Base-by-base conservation (phyloP, 2,113 vertebrate species). In the Eurystomus gularis region DNA sequence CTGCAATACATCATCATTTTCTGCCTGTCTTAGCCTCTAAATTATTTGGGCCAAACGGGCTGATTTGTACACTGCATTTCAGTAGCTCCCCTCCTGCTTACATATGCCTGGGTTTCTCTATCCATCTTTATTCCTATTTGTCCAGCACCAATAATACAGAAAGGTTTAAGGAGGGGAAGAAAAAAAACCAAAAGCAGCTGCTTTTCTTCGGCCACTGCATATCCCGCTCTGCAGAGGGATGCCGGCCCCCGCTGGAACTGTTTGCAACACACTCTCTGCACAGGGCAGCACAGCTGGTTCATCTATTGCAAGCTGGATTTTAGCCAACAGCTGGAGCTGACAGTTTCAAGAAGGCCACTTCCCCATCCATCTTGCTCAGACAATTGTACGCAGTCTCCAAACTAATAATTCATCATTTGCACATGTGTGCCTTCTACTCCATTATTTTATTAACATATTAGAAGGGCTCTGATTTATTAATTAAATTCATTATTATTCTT, bases 401-500 rank as follows among this genome's bases (percentile, higher is more conserved):
- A 77, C 93, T 75, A 95, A 31, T 31, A 90, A 93, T 91, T 96
- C 76, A 86, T 90, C 75, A 76, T 90, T 95, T 94, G 86, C 86
- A 88, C 86, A 72, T 78, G 79, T 75, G 49, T 68, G 95, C 61
- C 80, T 96, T 96, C 93, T 72, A 69, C 58, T 86, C 84, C 6
- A 17, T 94, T 94, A 94, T 94, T 96, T 91, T 93, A 94, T 91
- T 91, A 95, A 94, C 58, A 44, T 71, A 72, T 62, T 90, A 95
- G 82, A 96, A 96, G 31, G 62, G 64, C 46, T 10, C 57, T 73
- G 77, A 82, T 95, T 93, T 95, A 96, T 97, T 95, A 96, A 96
- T 96, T 89, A 96, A 94, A 96, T 96, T 93, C 7, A 92, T 95
- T 95, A 86, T 85, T 97, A 91, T 94, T 97, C 84, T 96, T 96